Evolutionary conservation across 2,888 invertebrate genomes (phyloP).

Genomic region (Chrysopilus asiliformis): DNA sequence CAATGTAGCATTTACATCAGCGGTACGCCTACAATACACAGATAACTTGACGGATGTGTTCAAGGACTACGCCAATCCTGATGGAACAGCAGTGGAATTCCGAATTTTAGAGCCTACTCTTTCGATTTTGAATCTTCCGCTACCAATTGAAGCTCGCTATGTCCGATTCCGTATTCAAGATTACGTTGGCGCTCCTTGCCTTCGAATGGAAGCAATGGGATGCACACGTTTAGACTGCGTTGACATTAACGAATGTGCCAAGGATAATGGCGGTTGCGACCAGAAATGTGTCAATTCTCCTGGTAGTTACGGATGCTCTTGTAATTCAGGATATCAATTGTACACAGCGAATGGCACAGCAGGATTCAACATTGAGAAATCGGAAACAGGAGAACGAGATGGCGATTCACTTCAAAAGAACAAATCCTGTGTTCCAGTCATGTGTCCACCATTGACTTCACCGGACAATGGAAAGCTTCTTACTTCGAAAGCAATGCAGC

Average conservation of each 20-base stretch:
- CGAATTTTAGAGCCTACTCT: conserved; percentile 77
- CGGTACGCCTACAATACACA: conserved; percentile 72
- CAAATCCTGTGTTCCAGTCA: conserved; percentile 88
- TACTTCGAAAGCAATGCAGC: conserved; percentile 67
- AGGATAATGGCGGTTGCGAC: conserved; percentile 81
- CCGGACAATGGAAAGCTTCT: conserved; percentile 79
- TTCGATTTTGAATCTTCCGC: conserved; percentile 79
- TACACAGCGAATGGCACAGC: conserved; percentile 82
- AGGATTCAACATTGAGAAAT: conserved; percentile 63
- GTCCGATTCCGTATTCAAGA: conserved; percentile 77
- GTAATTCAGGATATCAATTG: conserved; percentile 83
- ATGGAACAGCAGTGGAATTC: conserved; percentile 86
- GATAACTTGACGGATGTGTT: conserved; percentile 80
- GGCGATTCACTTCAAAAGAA: conserved; percentile 82
- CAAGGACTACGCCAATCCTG: conserved; percentile 83
- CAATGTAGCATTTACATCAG: conserved; percentile 77
- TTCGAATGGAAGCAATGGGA: conserved; percentile 85
- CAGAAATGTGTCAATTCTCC: conserved; percentile 86
- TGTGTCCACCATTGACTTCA: conserved; percentile 63
- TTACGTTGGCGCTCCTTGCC: conserved; percentile 76
- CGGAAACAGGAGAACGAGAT: conserved; percentile 76
- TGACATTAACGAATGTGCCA: conserved; percentile 78
- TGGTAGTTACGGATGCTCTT: conserved; percentile 76
- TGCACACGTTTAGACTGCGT: conserved; percentile 79
- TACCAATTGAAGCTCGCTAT: conserved; percentile 83